Evolutionary conservation across 1,140 invertebrate genomes (phyloP).

Genomic region (Thalassaphorura encarpata): DNA sequence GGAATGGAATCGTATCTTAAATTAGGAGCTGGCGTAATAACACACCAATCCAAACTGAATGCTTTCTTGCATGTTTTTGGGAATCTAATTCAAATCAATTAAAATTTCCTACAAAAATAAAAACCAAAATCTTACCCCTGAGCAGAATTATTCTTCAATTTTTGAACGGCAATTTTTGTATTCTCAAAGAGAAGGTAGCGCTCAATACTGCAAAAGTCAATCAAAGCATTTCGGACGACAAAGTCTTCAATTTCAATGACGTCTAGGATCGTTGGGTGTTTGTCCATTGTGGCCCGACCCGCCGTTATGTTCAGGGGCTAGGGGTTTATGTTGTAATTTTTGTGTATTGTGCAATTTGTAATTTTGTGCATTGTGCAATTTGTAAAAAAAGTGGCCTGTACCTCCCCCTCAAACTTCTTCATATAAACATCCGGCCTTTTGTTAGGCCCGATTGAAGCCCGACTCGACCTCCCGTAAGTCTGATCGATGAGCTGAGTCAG

Average conservation of each 20-base stretch:
- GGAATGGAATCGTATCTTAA: neutral
- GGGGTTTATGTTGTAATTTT: neutral
- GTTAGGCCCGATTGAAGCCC: neutral
- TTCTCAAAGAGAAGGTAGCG: constrained; percentile 18
- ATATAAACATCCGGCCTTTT: neutral
- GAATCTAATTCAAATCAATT: constrained; percentile 9
- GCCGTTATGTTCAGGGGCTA: neutral
- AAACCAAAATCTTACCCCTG: neutral
- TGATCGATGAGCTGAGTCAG: constrained; percentile 11
- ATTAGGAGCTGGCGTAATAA: constrained; percentile 19
- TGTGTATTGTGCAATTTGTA: neutral
- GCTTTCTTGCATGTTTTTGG: neutral
- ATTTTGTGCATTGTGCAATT: neutral
- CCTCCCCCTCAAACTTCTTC: neutral
- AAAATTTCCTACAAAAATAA: neutral
- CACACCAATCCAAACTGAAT: constrained; percentile 20
- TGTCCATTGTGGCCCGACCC: neutral
- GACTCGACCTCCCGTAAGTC: neutral
- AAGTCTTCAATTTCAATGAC: constrained; percentile 20
- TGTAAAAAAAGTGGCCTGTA: neutral
- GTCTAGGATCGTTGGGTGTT: constrained; percentile 17
- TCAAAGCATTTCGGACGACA: constrained; percentile 18
- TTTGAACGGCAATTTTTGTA: constrained; percentile 2
- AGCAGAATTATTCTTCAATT: constrained; percentile 2
- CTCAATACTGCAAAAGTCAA: constrained; percentile 16